Percentiles rank a stretch among this genome's conserved stretches.
Conservation (phyloP, 2,797 vertebrate genomes). For the Propithecus perrieri region DNA sequence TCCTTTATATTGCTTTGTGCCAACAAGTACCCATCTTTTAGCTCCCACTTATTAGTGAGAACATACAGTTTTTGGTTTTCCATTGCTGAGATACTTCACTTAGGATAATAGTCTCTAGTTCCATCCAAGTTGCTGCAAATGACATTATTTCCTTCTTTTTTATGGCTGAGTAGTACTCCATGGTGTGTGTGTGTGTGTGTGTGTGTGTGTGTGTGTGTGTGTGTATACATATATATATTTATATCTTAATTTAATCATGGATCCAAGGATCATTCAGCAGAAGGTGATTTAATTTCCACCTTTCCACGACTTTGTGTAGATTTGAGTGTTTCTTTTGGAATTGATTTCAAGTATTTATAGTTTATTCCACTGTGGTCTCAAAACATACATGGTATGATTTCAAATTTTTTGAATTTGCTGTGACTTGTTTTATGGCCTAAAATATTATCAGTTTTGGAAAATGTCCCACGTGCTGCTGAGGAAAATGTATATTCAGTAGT, state of each 20-base stretch:
- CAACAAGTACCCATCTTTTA: no score
- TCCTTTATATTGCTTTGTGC: neutral
- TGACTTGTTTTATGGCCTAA: neutral
- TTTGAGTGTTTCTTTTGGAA: neutral
- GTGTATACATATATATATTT: no score
- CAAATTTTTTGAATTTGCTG: neutral
- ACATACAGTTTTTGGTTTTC: neutral
- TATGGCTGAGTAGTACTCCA: no score
- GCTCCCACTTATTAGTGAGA: neutral
- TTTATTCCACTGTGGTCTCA: neutral
- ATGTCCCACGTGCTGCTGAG: neutral
- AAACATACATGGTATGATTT: neutral
- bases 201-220: no score
- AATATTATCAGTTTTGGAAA: neutral
- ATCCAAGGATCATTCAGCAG: neutral
- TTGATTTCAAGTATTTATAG: neutral
- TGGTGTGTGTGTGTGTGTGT: no score
- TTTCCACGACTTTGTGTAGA: neutral
- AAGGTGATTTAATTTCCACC: neutral
- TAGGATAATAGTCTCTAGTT: no score
- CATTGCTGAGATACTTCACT: no score
- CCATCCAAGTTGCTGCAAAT: no score
- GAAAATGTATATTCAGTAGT: neutral
- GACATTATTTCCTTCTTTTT: no score
- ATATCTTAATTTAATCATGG: neutral